Percentiles rank a stretch among this genome's conserved stretches.
phyloP scores from a whole-genome alignment of 2,113 vertebrate genomes.

The Mungos mungo region DNA sequence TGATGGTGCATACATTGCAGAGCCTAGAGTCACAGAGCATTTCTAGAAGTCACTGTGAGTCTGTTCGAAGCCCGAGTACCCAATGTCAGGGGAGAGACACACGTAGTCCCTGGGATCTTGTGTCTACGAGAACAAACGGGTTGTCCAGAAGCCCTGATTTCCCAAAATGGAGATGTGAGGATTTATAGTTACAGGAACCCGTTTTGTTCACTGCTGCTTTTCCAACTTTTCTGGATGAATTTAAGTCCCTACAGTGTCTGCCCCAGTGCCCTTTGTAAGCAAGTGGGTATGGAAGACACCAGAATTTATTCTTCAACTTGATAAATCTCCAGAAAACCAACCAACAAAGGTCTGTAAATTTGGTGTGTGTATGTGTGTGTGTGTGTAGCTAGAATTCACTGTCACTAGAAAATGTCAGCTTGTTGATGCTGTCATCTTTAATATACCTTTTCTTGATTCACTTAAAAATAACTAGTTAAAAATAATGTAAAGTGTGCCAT shows the following conservation, averaged over 20 bases:
- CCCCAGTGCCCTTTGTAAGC: background rate
- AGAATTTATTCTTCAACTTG: background rate
- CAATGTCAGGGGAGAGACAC: fast-evolving
- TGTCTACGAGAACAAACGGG: fast-evolving
- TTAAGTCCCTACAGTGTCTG: background rate
- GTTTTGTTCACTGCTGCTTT: background rate
- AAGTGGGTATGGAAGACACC: background rate
- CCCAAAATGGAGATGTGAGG: fast-evolving
- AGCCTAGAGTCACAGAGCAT: fast-evolving
- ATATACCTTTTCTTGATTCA: background rate
- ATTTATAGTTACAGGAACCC: background rate
- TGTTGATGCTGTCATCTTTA: background rate
- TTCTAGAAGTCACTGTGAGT: background rate
- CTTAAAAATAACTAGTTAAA: background rate
- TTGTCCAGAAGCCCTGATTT: background rate
- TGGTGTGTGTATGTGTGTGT: background rate
- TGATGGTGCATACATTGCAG: too few species aligned
- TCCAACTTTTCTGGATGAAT: background rate
- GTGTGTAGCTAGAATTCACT: background rate
- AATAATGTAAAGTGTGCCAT: background rate
- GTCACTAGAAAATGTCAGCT: background rate
- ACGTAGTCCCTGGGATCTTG: fast-evolving
- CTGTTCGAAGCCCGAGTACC: background rate
- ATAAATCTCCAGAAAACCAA: background rate
- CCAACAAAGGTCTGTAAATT: background rate